phyloP scores from a whole-genome alignment of 1,140 invertebrate genomes.

The Adoxophyes honmai region DNA sequence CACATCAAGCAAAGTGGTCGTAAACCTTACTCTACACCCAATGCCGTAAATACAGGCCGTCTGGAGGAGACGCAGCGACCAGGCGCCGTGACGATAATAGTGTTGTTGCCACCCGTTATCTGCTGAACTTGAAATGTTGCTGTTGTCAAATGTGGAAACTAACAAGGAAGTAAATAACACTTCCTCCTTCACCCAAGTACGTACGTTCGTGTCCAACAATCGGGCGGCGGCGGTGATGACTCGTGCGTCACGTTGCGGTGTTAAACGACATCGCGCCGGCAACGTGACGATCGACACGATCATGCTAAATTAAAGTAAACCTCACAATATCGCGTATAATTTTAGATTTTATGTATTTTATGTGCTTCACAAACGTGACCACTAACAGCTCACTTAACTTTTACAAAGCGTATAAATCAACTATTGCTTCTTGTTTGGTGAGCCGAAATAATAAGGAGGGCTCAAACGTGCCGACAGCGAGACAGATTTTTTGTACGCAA shows the following conservation, averaged over 20 bases:
- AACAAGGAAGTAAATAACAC: constrained; percentile 44
- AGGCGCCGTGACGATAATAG: constrained; percentile 28
- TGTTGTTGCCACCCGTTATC: constrained; percentile 37
- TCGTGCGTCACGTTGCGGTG: constrained; percentile 11
- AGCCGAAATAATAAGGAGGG: neutral
- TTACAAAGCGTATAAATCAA: constrained; percentile 7
- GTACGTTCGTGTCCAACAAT: constrained; percentile 26
- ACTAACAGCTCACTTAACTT: neutral
- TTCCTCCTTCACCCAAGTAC: constrained; percentile 11
- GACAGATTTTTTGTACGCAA: neutral
- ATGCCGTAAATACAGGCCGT: constrained; percentile 28
- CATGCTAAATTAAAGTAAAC: constrained; percentile 9
- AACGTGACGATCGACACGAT: constrained; percentile 18
- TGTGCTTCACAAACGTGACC: neutral
- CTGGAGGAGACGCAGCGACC: too few species aligned
- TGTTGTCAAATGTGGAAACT: constrained; percentile 38
- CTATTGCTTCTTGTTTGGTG: neutral
- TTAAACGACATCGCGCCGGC: neutral
- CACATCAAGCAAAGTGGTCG: constrained; percentile 23
- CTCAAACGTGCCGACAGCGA: constrained; percentile 4
- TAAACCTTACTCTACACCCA: constrained; percentile 24
- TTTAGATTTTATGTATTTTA: neutral
- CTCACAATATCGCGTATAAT: neutral
- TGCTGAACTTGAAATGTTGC: constrained; percentile 54
- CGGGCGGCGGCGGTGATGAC: constrained; percentile 23